Base-by-base conservation (phyloP, 1,140 invertebrate genomes). In the Brachionus plicatilis region DNA sequence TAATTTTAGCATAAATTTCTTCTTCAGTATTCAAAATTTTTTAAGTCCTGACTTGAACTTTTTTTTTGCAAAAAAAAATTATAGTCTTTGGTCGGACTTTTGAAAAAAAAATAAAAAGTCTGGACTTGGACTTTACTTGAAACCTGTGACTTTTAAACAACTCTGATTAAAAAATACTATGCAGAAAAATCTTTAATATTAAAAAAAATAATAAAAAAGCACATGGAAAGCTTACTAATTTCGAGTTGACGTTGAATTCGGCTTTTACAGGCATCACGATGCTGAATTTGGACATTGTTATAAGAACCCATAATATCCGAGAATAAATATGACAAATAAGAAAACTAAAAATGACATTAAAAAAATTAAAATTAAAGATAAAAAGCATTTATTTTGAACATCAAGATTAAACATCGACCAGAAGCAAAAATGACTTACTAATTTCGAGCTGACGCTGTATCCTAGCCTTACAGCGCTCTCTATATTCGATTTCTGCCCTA, bases 321-420 rank as follows among this genome's bases (percentile, higher is more conserved):
- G 88, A 89, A 89, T 85, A 88, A 87, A 85, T 88, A 86, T 70
- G 88, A 88, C 66, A 89, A 88, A 83, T 88, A 89, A 9, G 88
- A 88, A 85, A 89, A 87, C 88, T 89, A 87, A 24, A 86, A 87
- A 85, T 66, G 76, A 86, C 79, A 84, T 11, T 37, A 24, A 72
- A 43, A 17, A 41, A 17, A 43, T 5, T 41, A 9, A 56, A 20
- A 11, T n/a, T 43, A 65, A 80, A 80, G 29, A 53, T 17, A 56
- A 11, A 17, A 50, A 60, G 27, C 27, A 41, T 80, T 80, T 80
- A 65, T 60, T 56, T 65, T 65, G 76, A 56, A 60, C 47, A 80
- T 37, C 41, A 43, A 72, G n/a, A 53, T 60, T 29, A 37, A 27
- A 82, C 12, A 14, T 84, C 33, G 37, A 33, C 29, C 17, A 17